phyloP scores from a whole-genome alignment of 2,113 vertebrate species.

The Theristicus caerulescens region DNA sequence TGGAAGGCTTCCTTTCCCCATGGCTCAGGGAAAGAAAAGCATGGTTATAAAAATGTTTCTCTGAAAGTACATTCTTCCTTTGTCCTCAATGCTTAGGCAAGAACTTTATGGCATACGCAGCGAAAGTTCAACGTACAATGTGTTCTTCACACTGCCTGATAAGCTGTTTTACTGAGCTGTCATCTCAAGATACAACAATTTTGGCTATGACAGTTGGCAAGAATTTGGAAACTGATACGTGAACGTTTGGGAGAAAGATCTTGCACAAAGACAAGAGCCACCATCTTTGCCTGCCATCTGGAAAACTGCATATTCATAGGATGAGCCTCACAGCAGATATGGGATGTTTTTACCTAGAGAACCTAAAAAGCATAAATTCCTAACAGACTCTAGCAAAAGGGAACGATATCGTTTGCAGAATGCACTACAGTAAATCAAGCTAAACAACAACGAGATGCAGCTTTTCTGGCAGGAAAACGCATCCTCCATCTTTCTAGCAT shows the following conservation, averaged over 20 bases:
- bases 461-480: not conserved
- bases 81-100: not conserved
- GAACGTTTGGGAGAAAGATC: not conserved
- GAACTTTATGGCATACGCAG: not conserved
- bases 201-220: not conserved
- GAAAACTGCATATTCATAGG: not conserved
- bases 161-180: not conserved
- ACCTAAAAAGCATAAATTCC: not conserved
- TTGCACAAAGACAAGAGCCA: not conserved
- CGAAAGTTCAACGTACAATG: accelerated
- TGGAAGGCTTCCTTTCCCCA: not conserved
- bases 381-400: not conserved
- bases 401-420: not conserved
- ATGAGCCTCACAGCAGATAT: accelerated
- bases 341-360: not conserved
- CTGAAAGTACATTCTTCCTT: not conserved
- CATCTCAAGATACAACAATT: not conserved
- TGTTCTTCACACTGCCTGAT: not conserved
- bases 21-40: not conserved
- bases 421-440: not conserved
- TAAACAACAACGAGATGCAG: not conserved
- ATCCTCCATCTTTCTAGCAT: not conserved
- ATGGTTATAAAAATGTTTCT: not conserved
- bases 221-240: not conserved
- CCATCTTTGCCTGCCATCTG: not conserved